phyloP scores from a whole-genome alignment of 2,888 invertebrate species.

The Ornithoptera priamus region DNA sequence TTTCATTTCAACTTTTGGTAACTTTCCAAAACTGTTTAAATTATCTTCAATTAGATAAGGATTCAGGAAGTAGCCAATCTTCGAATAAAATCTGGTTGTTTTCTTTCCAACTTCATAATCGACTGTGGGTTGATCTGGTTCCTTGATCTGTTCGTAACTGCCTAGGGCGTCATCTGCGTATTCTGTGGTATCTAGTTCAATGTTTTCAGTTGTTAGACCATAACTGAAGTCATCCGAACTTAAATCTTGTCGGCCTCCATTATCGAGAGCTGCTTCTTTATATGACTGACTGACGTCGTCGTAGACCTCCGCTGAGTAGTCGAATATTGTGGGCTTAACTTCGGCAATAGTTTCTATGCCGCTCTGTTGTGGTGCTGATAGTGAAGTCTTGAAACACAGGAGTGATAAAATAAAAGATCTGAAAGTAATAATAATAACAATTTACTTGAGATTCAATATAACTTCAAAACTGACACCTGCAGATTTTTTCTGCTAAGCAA shows the following conservation, averaged over 20 bases:
- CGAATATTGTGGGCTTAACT: constrained; percentile 45
- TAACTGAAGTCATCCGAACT: constrained; percentile 17
- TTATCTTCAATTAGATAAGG: constrained; percentile 4
- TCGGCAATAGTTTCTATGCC: constrained; percentile 58
- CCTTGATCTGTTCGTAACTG: constrained; percentile 9
- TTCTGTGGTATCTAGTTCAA: constrained; percentile 37
- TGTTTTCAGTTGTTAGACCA: constrained; percentile 35
- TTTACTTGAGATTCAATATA: too few relatives aligned
- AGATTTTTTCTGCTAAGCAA: too few relatives aligned
- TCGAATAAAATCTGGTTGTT: constrained; percentile 17
- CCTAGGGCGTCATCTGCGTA: constrained; percentile 33
- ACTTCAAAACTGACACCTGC: too few relatives aligned
- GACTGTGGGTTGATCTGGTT: constrained; percentile 9
- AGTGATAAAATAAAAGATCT: constrained; percentile 48
- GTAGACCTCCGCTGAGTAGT: constrained; percentile 26
- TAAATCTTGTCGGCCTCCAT: constrained; percentile 2
- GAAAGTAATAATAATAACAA: constrained; percentile 37
- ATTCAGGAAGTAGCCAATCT: constrained; percentile 16
- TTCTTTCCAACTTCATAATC: constrained; percentile 15
- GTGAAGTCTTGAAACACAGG: constrained; percentile 42
- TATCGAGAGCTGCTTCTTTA: constrained; percentile 2
- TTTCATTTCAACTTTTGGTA: neutral
- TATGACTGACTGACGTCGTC: neutral
- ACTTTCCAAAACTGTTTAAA: neutral
- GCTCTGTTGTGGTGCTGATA: constrained; percentile 53